phyloP scores from a whole-genome alignment of 2,113 vertebrate species.

The Meriones unguiculatus region DNA sequence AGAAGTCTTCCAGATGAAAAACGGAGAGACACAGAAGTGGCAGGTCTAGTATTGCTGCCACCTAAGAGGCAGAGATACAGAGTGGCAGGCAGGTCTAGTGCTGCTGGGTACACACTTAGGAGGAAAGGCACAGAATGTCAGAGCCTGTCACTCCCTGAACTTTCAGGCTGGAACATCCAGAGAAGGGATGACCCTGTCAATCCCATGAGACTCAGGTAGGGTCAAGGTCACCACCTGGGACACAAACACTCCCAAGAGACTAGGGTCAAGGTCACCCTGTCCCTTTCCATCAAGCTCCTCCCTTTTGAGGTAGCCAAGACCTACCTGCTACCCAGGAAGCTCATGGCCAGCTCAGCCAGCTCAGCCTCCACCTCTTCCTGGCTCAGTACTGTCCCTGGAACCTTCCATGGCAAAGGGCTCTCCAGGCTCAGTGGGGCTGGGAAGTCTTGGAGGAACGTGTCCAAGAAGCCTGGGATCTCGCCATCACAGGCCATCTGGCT shows the following conservation, averaged over 20 bases:
- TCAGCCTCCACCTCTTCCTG: constrained; percentile 90
- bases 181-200: not conserved
- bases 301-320: not conserved
- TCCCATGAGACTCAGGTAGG: not conserved
- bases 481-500: constrained; percentile 67
- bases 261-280: not conserved
- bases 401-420: constrained; percentile 85
- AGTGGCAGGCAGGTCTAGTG: too few relatives aligned
- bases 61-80: too few relatives aligned
- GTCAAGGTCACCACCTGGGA: not conserved
- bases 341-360: constrained; percentile 87
- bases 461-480: constrained; percentile 84
- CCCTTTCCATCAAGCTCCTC: not conserved
- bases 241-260: not conserved
- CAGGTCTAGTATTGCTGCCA: not conserved
- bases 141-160: too few relatives aligned
- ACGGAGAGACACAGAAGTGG: not conserved
- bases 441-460: constrained; percentile 88
- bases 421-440: constrained; percentile 85
- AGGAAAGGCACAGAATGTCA: not conserved
- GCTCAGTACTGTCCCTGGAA: constrained; percentile 84
- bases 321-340: constrained; percentile 90
- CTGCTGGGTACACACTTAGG: too few relatives aligned
- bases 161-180: not conserved
- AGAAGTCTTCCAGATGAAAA: not conserved